Percentiles rank a stretch among this genome's conserved stretches.
Evolutionary conservation across 2,888 invertebrate genomes (phyloP).

Genomic region (Eugnorisma glareosa): DNA sequence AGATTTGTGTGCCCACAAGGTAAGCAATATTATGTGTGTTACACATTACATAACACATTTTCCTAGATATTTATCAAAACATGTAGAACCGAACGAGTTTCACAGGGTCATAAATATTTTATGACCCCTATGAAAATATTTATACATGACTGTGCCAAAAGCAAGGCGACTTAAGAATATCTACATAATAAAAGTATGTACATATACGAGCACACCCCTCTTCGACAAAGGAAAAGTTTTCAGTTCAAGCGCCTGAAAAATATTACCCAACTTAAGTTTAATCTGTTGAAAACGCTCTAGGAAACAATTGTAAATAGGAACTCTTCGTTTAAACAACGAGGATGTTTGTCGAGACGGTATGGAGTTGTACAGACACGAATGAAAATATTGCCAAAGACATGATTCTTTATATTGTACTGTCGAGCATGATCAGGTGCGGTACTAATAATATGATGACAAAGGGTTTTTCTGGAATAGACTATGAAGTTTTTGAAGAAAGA

Average conservation of each 20-base stretch:
- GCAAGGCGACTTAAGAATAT: constrained; percentile 43
- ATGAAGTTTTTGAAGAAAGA: not conserved
- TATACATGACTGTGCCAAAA: constrained; percentile 29
- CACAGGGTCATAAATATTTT: constrained; percentile 44
- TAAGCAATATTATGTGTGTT: constrained; percentile 10
- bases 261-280: constrained; percentile 88
- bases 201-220: constrained; percentile 53
- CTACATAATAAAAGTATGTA: constrained; percentile 43
- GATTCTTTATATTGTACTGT: not conserved
- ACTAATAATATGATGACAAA: not conserved
- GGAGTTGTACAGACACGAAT: constrained; percentile 34
- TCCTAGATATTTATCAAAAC: constrained; percentile 30
- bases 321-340: constrained; percentile 73
- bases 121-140: constrained; percentile 25
- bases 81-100: constrained; percentile 15
- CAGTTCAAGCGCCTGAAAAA: constrained; percentile 85
- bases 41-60: constrained; percentile 11
- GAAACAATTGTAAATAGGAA: constrained; percentile 85
- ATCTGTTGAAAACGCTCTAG: constrained; percentile 85
- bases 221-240: constrained; percentile 83
- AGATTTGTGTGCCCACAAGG: not conserved
- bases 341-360: constrained; percentile 68
- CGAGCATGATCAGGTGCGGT: not conserved
- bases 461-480: not conserved
- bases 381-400: constrained; percentile 57